A percentile compares a stretch with the other conserved stretches of the same genome.
Conservation (phyloP, 2,113 vertebrate species). For the Colaptes auratus region DNA sequence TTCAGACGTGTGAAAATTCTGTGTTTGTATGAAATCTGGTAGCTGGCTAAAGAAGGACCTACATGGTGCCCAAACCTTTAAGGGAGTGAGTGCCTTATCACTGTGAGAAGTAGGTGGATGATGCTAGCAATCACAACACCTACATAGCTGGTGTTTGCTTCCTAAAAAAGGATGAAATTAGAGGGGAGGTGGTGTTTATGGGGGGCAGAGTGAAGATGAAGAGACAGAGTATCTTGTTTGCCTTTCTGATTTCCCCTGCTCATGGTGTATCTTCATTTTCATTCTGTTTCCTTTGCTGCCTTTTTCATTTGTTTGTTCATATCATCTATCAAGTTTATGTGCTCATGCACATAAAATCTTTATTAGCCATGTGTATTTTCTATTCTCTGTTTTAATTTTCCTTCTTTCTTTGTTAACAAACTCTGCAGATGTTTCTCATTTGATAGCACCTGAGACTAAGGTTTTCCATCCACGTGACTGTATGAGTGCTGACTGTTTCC, state of each 20-base stretch:
- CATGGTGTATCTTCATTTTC: neutral
- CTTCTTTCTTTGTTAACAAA: slow-evolving; percentile 25
- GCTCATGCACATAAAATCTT: slow-evolving; percentile 28
- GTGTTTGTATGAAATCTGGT: neutral
- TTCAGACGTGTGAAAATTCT: neutral
- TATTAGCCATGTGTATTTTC: slow-evolving; percentile 33
- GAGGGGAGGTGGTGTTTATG: neutral
- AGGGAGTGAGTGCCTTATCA: neutral
- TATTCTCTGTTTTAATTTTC: slow-evolving; percentile 49
- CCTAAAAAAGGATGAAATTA: neutral
- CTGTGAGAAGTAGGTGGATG: neutral
- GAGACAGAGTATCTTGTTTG: neutral
- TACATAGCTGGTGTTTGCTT: neutral
- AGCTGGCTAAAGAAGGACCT: neutral
- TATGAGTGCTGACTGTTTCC: neutral
- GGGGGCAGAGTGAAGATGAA: accelerated
- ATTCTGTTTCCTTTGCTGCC: neutral
- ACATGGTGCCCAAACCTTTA: accelerated
- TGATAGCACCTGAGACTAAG: slow-evolving; percentile 7
- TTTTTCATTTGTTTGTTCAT: slow-evolving; percentile 10
- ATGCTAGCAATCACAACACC: neutral
- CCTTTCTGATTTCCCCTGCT: neutral
- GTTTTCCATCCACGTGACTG: neutral
- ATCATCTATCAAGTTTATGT: slow-evolving; percentile 28
- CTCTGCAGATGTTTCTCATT: slow-evolving; percentile 23